Conservation (phyloP, 2,888 invertebrate species). For the Terebella lapidaria region DNA sequence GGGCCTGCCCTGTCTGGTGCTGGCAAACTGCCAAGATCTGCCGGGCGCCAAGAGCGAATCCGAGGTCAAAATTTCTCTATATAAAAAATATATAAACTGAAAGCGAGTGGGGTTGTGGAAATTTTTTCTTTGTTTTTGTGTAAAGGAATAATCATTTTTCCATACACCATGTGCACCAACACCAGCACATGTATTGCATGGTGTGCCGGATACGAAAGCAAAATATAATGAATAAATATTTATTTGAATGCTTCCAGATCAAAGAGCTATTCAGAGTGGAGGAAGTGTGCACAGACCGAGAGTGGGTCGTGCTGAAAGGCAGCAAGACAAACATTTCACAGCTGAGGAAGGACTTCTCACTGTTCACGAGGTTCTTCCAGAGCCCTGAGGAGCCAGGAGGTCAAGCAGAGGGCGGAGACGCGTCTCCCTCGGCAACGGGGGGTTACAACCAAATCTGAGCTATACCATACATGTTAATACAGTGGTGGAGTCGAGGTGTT, state of each 20-base stretch:
- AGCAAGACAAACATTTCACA: neutral
- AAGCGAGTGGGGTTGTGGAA: neutral
- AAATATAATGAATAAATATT: neutral
- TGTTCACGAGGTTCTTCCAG: neutral
- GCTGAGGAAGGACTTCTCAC: neutral
- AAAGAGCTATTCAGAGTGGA: neutral
- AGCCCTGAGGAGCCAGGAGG: too few relatives aligned
- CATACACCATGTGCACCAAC: too few relatives aligned
- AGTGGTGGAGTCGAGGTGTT: too few relatives aligned
- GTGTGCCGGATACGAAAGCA: too few relatives aligned
- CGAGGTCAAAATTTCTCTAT: slow-evolving; percentile 39
- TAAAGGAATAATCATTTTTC: too few relatives aligned
- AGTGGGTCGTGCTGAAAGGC: neutral
- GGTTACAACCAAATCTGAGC: too few relatives aligned
- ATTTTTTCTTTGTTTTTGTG: neutral
- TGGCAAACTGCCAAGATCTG: slow-evolving; percentile 42
- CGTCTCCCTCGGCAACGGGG: too few relatives aligned
- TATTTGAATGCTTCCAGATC: neutral
- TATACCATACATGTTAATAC: too few relatives aligned
- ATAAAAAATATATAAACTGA: too few relatives aligned
- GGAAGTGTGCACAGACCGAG: neutral
- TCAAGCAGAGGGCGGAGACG: too few relatives aligned
- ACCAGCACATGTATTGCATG: too few relatives aligned
- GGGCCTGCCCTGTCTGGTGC: slow-evolving; percentile 39
- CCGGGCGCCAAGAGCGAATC: slow-evolving; percentile 31